Base-by-base conservation (phyloP, 2,797 vertebrate species). In the Lepus townsendii region DNA sequence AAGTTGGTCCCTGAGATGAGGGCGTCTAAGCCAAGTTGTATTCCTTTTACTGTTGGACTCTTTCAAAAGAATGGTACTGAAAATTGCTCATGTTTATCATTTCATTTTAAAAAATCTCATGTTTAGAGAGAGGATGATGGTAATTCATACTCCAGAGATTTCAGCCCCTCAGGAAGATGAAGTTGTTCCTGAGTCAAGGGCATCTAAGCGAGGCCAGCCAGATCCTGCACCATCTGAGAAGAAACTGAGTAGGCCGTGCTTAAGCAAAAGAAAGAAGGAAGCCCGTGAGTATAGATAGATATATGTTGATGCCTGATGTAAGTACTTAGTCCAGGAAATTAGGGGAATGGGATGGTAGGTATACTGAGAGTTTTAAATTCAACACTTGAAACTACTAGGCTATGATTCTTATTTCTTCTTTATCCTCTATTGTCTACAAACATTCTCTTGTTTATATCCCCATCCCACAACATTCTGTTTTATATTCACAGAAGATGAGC, bases 401-500 rank as follows among this genome's bases (percentile, higher is more conserved):
- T 89, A 27, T 76, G 14, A 78, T 68, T 77, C 5, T 92, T 94
- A 35, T 84, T 88, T 24, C 82, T 79, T 90, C 22, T 35, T 22
- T 78, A 17, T 26, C 9, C 32, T 93, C 88, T 94, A 27, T 17
- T 96, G 7, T 77, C 66, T 91, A 71, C 14, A 82, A 42, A 96
- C 30, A 88, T 30, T 68, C 38, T 76, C 24, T 71, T 75, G 52
- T 42, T 82, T 17, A 38, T 68, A 14, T 83, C 17, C 26, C 1
- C 14, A 73, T 30, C 38, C 38, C 63, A 82, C 30, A 89, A 0
- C 89, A 38, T 95, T 96, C 89, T 95, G 19, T 83, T 96, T 95
- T 95, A 38, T 89, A 32, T 94, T 91, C 77, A 42, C 62, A 96
- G 95, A 95, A 95, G 86, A 97, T 96, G 96, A 93, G 78, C 93